Evolutionary conservation across 2,888 invertebrate species (phyloP).

Genomic region (Chloroclystis v-ata): DNA sequence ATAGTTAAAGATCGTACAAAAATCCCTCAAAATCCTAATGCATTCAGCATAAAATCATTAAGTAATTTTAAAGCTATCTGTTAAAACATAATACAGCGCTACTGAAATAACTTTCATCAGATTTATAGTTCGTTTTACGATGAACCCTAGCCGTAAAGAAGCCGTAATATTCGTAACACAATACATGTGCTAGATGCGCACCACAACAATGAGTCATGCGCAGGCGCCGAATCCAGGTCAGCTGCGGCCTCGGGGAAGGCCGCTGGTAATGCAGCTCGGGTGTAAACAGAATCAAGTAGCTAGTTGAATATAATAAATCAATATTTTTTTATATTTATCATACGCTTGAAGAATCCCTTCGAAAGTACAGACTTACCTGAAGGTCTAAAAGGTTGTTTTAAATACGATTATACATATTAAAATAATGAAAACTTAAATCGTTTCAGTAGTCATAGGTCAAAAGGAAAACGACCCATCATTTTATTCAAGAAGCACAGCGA

Average conservation of each 20-base stretch:
- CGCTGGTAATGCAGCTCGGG: constrained; percentile 32
- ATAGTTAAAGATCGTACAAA: too few species aligned
- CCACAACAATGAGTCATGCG: constrained; percentile 61
- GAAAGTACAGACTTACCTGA: too few species aligned
- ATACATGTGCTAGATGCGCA: constrained; percentile 30
- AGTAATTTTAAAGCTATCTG: neutral
- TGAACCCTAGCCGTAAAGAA: constrained; percentile 27
- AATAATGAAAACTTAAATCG: too few species aligned
- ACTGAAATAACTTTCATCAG: constrained; percentile 23
- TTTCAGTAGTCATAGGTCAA: too few species aligned
- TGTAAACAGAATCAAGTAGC: constrained; percentile 20
- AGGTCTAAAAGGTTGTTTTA: too few species aligned
- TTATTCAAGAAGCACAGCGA: too few species aligned
- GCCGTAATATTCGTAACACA: constrained; percentile 26
- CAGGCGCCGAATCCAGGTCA: constrained; percentile 61
- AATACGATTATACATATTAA: too few species aligned
- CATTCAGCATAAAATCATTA: too few species aligned
- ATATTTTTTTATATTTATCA: neutral
- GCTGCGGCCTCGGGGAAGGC: constrained; percentile 61
- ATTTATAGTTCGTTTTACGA: constrained; percentile 24
- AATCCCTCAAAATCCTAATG: too few species aligned
- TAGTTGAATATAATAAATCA: neutral
- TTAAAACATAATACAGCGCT: neutral
- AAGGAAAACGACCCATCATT: too few species aligned
- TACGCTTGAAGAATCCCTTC: too few species aligned